Conservation (phyloP, 2,888 invertebrate species). For the Metallyticus violacea region DNA sequence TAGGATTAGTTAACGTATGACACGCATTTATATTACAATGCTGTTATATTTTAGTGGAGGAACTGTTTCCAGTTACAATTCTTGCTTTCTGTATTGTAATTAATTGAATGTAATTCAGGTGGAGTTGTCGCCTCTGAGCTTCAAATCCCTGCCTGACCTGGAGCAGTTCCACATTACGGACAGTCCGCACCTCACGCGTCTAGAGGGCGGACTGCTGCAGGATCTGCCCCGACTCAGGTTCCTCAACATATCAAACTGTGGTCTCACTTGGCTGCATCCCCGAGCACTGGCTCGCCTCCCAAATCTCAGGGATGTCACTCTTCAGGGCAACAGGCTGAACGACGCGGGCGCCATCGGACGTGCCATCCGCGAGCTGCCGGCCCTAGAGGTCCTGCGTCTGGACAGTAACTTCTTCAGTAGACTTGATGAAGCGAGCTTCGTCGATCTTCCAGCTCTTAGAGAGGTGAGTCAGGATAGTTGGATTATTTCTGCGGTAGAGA, state of each 20-base stretch:
- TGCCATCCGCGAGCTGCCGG: conserved; percentile 71
- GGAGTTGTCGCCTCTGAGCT: conserved; percentile 65
- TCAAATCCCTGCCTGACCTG: conserved; percentile 67
- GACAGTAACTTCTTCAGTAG: conserved; percentile 70
- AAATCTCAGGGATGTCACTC: conserved; percentile 64
- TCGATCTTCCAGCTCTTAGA: conserved; percentile 69
- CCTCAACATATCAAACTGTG: conserved; percentile 74
- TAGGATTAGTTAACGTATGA: no score
- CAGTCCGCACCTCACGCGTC: conserved; percentile 56
- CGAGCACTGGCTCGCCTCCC: conserved; percentile 71
- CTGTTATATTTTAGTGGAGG: no score
- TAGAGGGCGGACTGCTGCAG: conserved; percentile 73
- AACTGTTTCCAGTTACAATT: no score
- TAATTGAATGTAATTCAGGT: conserved; percentile 48
- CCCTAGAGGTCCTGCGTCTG: conserved; percentile 65
- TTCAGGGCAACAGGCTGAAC: conserved; percentile 68
- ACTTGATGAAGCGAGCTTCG: conserved; percentile 73
- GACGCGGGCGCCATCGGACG: conserved; percentile 82
- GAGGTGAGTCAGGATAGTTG: conserved; percentile 44
- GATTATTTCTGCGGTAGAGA: no score
- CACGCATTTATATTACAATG: no score
- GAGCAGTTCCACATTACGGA: conserved; percentile 74
- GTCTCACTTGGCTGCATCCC: conserved; percentile 74
- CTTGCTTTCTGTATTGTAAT: no score
- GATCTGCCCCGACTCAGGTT: conserved; percentile 64